Percentiles rank a stretch among this genome's conserved stretches.
These are phyloP conservation scores for Pammene fasciana DNA, from an alignment of 2,888 invertebrate species.

Conservation along the genomic window DNA sequence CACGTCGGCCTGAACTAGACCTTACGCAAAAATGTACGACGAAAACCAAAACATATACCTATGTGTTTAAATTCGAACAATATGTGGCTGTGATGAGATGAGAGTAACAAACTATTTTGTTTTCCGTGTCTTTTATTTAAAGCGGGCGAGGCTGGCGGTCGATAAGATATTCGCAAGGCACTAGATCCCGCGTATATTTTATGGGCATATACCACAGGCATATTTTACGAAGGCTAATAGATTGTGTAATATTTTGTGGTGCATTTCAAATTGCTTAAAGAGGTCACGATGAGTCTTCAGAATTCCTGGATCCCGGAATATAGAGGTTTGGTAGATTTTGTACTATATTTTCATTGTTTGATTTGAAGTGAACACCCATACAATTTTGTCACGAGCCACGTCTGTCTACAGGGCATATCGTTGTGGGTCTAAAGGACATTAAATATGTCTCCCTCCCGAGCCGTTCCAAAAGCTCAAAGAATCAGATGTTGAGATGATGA, in stretches of 20 bases:
- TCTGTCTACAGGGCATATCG: too few relatives aligned
- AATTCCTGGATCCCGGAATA: conserved; percentile 22
- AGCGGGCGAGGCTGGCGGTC: conserved; percentile 6
- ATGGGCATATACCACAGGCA: background rate
- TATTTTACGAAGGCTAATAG: conserved; percentile 9
- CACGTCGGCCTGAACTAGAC: background rate
- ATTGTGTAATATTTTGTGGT: conserved; percentile 13
- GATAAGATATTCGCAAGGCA: conserved; percentile 17
- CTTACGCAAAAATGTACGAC: background rate
- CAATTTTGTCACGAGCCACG: too few relatives aligned
- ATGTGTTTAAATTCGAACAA: background rate
- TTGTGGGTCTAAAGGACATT: too few relatives aligned
- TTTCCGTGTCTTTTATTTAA: conserved; percentile 5
- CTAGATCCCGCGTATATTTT: conserved; percentile 4
- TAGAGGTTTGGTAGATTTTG: conserved; percentile 25
- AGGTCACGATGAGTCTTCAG: conserved; percentile 11
- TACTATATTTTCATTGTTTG: too few relatives aligned
- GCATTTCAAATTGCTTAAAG: conserved; percentile 9
- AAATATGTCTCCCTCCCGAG: too few relatives aligned
- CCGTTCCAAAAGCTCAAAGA: too few relatives aligned
- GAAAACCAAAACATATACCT: background rate
- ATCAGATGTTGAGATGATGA: too few relatives aligned
- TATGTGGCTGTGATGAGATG: background rate
- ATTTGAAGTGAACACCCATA: too few relatives aligned
- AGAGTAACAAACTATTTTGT: background rate